Evolutionary conservation across 2,797 vertebrate genomes (phyloP).

Genomic region (Antrozous pallidus): DNA sequence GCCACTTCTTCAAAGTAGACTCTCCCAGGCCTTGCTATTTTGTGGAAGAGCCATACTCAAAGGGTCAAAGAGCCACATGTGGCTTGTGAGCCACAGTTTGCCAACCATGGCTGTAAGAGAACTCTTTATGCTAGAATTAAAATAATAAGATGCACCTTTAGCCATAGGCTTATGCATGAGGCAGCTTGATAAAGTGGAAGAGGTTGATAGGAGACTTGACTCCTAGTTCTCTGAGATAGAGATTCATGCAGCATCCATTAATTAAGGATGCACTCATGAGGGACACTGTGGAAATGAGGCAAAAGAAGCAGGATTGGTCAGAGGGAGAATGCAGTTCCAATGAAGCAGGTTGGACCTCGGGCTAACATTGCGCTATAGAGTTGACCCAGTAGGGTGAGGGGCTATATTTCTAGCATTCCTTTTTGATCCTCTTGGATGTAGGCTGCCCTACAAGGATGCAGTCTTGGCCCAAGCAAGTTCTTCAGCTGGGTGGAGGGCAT

Average conservation of each 20-base stretch:
- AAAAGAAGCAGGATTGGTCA: not conserved
- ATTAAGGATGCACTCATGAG: not conserved
- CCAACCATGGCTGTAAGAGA: no score
- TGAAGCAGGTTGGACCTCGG: fast-evolving
- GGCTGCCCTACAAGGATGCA: not conserved
- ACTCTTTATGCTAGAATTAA: constrained; percentile 62
- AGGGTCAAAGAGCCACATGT: no score
- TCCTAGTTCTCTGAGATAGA: not conserved
- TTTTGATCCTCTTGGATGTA: not conserved
- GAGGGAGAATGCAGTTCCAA: not conserved
- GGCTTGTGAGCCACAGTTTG: no score
- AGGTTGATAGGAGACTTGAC: not conserved
- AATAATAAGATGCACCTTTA: not conserved
- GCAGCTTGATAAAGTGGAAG: not conserved
- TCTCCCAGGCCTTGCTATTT: no score
- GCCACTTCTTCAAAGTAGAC: no score
- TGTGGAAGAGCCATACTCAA: no score
- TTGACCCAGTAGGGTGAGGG: not conserved
- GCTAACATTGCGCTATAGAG: not conserved
- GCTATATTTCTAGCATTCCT: not conserved
- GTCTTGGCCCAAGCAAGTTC: not conserved
- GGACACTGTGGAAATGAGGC: not conserved
- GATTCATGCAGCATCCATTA: not conserved
- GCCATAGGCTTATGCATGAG: not conserved
- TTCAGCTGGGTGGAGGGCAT: not conserved